Evolutionary conservation across 2,113 vertebrate species (phyloP).

Genomic region (Brachionichthys hirsutus): DNA sequence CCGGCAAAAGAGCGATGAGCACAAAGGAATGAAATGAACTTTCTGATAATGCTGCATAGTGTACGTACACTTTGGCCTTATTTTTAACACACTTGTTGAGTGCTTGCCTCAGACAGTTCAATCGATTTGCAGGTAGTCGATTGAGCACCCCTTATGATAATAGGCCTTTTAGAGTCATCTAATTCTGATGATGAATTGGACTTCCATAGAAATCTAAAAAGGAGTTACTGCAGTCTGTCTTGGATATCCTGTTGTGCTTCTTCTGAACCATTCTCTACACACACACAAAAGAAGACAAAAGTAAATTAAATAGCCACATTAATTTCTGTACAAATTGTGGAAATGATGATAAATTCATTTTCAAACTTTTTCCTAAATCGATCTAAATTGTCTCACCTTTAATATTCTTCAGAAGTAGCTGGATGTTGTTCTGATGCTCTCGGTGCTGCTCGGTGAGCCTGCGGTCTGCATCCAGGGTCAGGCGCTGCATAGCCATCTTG

Average conservation of each 20-base stretch:
- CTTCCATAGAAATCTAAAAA: slow-evolving; percentile 77
- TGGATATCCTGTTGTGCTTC: slow-evolving; percentile 74
- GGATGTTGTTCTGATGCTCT: slow-evolving; percentile 85
- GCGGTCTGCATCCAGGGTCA: slow-evolving; percentile 82
- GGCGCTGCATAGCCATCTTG: slow-evolving; percentile 79
- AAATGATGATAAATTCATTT: not conserved
- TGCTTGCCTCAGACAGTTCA: slow-evolving; percentile 55
- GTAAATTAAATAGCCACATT: slow-evolving; percentile 2
- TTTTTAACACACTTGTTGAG: slow-evolving; percentile 52
- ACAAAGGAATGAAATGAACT: slow-evolving; percentile 24
- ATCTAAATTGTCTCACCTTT: slow-evolving; percentile 73
- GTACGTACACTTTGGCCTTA: slow-evolving; percentile 13
- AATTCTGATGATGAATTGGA: slow-evolving; percentile 80
- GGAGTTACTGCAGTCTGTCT: slow-evolving; percentile 82
- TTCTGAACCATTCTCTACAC: slow-evolving; percentile 72
- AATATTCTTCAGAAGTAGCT: slow-evolving; percentile 80
- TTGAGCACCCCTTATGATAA: slow-evolving; percentile 72
- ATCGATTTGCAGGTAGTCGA: slow-evolving; percentile 69
- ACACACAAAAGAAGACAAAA: slow-evolving; percentile 8
- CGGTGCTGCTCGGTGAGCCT: slow-evolving; percentile 82
- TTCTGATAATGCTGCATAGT: slow-evolving; percentile 28
- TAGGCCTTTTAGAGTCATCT: slow-evolving; percentile 71
- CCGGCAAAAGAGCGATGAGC: slow-evolving; percentile 10
- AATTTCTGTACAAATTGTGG: not conserved
- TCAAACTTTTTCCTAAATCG: not conserved